phyloP scores from a whole-genome alignment of 2,888 invertebrate species.

The Ennomos fuscantarius region DNA sequence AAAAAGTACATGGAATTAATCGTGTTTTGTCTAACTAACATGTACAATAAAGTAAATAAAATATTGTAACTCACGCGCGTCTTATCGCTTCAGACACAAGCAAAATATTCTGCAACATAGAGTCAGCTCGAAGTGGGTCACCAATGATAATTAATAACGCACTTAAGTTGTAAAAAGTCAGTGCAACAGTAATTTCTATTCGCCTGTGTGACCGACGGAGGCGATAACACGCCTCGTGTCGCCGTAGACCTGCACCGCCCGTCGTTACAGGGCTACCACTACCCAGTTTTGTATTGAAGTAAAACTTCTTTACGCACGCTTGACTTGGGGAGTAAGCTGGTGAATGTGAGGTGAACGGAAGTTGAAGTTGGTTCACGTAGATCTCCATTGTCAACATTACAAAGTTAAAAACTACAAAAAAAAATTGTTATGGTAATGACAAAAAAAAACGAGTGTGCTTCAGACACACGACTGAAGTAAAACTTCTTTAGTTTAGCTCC shows the following conservation, averaged over 20 bases:
- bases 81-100: constrained; percentile 31
- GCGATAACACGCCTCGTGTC: constrained; percentile 78
- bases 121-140: constrained; percentile 51
- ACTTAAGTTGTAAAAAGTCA: constrained; percentile 63
- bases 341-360: no score
- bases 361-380: no score
- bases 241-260: constrained; percentile 61
- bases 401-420: no score
- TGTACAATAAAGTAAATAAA: constrained; percentile 14
- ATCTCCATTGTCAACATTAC: no score
- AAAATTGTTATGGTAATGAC: no score
- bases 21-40: constrained; percentile 15
- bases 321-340: no score
- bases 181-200: constrained; percentile 70
- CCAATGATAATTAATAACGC: constrained; percentile 52
- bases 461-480: no score
- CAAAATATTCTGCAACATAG: constrained; percentile 40
- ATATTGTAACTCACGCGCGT: constrained; percentile 37
- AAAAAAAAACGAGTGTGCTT: no score
- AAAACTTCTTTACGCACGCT: no score
- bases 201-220: constrained; percentile 65
- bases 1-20: constrained; percentile 17
- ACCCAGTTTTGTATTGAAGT: no score
- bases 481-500: no score
- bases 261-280: constrained; percentile 63